Conservation (phyloP, 2,797 vertebrate genomes). For the Glossophaga mutica region DNA sequence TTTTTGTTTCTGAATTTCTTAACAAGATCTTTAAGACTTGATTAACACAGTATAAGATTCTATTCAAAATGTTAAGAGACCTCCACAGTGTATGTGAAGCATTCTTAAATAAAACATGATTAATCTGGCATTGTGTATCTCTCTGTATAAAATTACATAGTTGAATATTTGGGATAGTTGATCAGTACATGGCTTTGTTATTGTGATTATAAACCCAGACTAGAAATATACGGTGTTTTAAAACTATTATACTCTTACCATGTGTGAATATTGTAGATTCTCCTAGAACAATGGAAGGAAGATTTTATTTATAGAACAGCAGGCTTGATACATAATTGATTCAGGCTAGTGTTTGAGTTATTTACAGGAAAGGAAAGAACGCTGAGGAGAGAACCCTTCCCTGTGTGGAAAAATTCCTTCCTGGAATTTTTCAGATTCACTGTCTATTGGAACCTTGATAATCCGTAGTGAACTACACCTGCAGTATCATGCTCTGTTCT, state of each 20-base stretch:
- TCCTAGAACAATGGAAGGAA: conserved; percentile 49
- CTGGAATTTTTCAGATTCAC: conserved; percentile 1
- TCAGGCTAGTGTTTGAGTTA: conserved; percentile 14
- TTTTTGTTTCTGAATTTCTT: conserved; percentile 17
- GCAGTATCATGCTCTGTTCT: not conserved
- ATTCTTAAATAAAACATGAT: conserved; percentile 22
- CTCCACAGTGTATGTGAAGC: not conserved
- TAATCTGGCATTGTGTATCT: not conserved
- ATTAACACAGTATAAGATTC: not conserved
- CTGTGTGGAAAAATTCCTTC: conserved; percentile 29
- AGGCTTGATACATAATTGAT: conserved; percentile 30
- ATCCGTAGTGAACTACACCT: not conserved
- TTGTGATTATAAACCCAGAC: conserved; percentile 16
- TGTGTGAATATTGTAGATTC: not conserved
- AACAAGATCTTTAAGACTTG: not conserved
- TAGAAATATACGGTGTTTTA: not conserved
- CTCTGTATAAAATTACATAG: not conserved
- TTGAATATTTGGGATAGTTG: not conserved
- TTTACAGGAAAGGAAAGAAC: conserved; percentile 46
- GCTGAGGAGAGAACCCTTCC: conserved; percentile 2
- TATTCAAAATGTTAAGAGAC: not conserved
- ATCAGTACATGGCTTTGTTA: not conserved
- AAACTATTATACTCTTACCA: not conserved
- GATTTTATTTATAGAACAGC: conserved; percentile 46
- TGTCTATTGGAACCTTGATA: not conserved